Conservation (phyloP, 2,888 invertebrate genomes). For the Onchidella celtica region DNA sequence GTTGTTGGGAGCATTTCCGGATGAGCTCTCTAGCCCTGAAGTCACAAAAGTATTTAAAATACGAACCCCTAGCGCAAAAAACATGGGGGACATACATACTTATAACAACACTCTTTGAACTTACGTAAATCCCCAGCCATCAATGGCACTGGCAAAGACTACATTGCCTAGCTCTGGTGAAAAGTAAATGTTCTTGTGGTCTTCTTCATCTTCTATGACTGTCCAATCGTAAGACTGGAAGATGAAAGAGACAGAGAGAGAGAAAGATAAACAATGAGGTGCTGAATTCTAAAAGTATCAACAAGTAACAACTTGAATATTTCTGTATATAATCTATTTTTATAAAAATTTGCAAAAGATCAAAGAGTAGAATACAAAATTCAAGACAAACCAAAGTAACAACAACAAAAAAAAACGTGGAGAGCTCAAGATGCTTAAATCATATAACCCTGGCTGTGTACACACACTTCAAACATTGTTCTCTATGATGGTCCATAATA, state of each 20-base stretch:
- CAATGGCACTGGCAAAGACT: constrained; percentile 95
- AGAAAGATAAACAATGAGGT: background rate
- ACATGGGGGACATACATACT: no score
- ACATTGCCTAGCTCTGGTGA: constrained; percentile 97
- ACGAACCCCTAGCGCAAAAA: background rate
- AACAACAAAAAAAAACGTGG: no score
- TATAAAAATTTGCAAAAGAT: background rate
- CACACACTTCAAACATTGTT: no score
- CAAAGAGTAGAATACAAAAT: background rate
- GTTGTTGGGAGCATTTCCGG: no score
- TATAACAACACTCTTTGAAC: constrained; percentile 63
- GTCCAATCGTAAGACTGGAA: constrained; percentile 85
- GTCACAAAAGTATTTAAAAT: background rate
- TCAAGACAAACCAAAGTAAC: no score
- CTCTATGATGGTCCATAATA: no score
- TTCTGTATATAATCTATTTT: background rate
- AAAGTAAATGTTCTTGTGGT: constrained; percentile 94
- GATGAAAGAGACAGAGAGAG: background rate
- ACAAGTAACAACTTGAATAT: background rate
- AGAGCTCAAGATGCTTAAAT: no score
- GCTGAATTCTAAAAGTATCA: background rate
- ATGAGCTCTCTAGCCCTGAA: background rate
- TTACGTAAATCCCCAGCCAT: constrained; percentile 93
- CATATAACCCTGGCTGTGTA: no score
- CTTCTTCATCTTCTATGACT: constrained; percentile 90